Evolutionary conservation across 2,797 vertebrate genomes (phyloP).

Genomic region (Sciurus carolinensis): DNA sequence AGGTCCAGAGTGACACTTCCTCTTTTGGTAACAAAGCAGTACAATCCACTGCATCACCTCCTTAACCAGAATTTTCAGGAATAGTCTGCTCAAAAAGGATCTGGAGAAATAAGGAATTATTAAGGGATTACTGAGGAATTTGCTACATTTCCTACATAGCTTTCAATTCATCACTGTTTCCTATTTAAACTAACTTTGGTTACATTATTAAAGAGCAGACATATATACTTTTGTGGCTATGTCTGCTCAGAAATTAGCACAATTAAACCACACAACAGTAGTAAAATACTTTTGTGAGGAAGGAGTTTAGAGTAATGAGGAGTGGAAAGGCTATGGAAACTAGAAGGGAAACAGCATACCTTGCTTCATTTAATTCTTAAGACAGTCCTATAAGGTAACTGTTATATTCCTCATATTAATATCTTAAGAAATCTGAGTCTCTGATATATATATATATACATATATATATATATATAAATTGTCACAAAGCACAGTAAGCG

Average conservation of each 20-base stretch:
- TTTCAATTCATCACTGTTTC: not conserved
- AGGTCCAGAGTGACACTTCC: not conserved
- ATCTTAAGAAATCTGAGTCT: not conserved
- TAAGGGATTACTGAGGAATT: slow-evolving; percentile 38
- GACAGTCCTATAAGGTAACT: not conserved
- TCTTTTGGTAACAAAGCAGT: not conserved
- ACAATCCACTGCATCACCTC: not conserved
- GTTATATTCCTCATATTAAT: not conserved
- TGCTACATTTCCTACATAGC: slow-evolving; percentile 44
- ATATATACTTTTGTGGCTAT: not conserved
- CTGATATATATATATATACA: not conserved
- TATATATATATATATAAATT: not conserved
- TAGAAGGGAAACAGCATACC: not conserved
- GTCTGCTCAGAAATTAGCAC: not conserved
- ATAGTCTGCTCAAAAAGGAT: not conserved
- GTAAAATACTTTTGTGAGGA: slow-evolving; percentile 12
- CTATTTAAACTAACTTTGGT: slow-evolving; percentile 36
- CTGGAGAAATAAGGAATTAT: slow-evolving; percentile 41
- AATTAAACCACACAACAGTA: not conserved
- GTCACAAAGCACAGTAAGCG: not conserved
- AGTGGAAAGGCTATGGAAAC: not conserved
- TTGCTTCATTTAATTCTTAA: not conserved
- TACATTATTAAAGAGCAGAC: slow-evolving; percentile 10
- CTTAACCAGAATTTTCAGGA: not conserved
- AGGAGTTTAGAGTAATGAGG: not conserved